A percentile compares a stretch with the other conserved stretches of the same genome.
Evolutionary conservation across 2,797 vertebrate species (phyloP).

Genomic region (Xenops minutus): DNA sequence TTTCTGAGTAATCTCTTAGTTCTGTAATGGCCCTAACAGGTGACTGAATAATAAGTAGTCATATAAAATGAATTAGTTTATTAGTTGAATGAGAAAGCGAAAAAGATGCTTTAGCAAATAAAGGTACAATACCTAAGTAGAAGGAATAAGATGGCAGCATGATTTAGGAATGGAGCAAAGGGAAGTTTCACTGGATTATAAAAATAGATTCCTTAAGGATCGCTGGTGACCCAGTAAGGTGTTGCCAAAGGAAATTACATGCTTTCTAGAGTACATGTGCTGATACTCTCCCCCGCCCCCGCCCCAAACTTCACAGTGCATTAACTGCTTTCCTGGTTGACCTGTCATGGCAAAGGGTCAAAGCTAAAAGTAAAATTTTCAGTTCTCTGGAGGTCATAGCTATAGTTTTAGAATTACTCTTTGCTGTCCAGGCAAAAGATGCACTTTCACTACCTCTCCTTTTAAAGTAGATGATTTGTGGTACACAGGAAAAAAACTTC

Average conservation of each 20-base stretch:
- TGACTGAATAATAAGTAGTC: neutral
- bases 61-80: neutral
- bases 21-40: neutral
- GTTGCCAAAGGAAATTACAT: neutral
- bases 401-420: neutral
- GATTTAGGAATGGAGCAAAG: neutral
- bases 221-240: neutral
- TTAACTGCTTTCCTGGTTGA: neutral
- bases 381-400: neutral
- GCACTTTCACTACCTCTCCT: neutral
- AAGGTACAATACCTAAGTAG: neutral
- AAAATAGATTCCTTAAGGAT: neutral
- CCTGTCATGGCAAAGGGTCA: neutral
- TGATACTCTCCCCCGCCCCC: neutral
- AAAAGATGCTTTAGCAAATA: neutral
- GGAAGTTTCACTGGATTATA: neutral
- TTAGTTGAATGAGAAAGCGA: neutral
- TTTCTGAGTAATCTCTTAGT: neutral
- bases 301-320: neutral
- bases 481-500: neutral
- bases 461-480: neutral
- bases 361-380: neutral
- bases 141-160: neutral
- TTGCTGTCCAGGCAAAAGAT: neutral
- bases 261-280: neutral